These are phyloP conservation scores for Halictus rubicundus DNA, from an alignment of 1,140 invertebrate species.

Conservation along the genomic window DNA sequence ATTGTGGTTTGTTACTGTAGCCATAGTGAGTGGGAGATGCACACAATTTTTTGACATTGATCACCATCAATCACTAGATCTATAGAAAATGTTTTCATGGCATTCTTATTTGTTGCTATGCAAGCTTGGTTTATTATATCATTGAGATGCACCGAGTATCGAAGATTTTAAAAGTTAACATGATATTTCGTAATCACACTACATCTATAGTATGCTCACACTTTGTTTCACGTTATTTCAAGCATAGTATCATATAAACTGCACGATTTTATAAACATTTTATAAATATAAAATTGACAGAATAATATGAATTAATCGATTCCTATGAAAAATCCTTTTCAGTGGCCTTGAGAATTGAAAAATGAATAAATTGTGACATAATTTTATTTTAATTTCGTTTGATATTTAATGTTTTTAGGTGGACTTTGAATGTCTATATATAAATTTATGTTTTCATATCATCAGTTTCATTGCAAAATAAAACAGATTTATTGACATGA, in stretches of 20 bases:
- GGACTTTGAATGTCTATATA: slow-evolving; percentile 23
- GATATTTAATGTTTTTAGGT: slow-evolving; percentile 32
- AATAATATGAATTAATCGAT: slow-evolving; percentile 3
- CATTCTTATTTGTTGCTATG: slow-evolving; percentile 39
- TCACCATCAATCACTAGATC: slow-evolving; percentile 37
- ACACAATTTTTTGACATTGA: slow-evolving; percentile 49
- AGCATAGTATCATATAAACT: neutral
- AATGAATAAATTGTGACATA: neutral
- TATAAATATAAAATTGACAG: neutral
- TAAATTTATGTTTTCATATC: slow-evolving; percentile 16
- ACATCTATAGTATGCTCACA: neutral
- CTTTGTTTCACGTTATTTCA: slow-evolving; percentile 3
- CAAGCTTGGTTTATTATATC: slow-evolving; percentile 33
- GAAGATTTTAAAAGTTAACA: neutral
- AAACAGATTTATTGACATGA: slow-evolving; percentile 25
- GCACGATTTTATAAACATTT: slow-evolving; percentile 34
- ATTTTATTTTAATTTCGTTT: slow-evolving; percentile 30
- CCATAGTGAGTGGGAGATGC: slow-evolving; percentile 58
- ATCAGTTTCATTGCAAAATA: neutral
- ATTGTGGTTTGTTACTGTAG: slow-evolving; percentile 61
- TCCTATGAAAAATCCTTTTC: neutral
- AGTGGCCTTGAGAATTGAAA: neutral
- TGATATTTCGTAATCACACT: neutral
- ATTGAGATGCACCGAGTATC: slow-evolving; percentile 26
- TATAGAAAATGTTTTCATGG: slow-evolving; percentile 26